These are phyloP conservation scores for Gandaritis pyraliata DNA, from an alignment of 2,888 invertebrate genomes.

Conservation along the genomic window DNA sequence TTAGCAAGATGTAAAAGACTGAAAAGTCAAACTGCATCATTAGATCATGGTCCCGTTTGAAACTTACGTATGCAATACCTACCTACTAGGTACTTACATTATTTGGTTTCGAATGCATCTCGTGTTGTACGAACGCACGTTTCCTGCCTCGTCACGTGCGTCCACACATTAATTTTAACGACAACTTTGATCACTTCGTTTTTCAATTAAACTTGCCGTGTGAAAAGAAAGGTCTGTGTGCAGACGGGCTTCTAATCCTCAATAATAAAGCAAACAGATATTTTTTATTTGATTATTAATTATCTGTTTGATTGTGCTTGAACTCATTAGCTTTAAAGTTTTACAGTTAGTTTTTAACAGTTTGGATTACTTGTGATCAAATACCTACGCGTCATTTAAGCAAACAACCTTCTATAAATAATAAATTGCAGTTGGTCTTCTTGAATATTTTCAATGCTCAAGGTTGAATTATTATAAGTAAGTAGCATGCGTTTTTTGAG, in stretches of 20 bases:
- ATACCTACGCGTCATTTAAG: too few relatives aligned
- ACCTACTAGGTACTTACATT: not conserved
- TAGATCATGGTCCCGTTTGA: too few relatives aligned
- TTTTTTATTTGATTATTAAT: constrained; percentile 7
- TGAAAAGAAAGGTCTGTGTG: constrained; percentile 13
- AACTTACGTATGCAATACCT: too few relatives aligned
- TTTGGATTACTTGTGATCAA: too few relatives aligned
- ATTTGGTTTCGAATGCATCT: constrained; percentile 3
- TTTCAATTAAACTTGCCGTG: constrained; percentile 33
- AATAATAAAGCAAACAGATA: too few relatives aligned
- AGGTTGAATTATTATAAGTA: not conserved
- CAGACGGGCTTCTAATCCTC: not conserved
- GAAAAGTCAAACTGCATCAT: too few relatives aligned
- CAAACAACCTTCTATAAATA: not conserved
- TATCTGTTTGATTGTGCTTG: not conserved
- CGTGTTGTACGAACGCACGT: constrained; percentile 38
- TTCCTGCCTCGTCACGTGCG: constrained; percentile 36
- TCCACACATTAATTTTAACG: constrained; percentile 34
- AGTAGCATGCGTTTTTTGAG: not conserved
- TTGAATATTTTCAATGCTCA: not conserved
- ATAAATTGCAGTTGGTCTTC: not conserved
- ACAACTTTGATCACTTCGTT: constrained; percentile 50
- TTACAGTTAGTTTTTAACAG: too few relatives aligned
- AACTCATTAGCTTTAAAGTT: too few relatives aligned
- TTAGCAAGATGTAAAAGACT: too few relatives aligned